A percentile compares a stretch with the other conserved stretches of the same genome.
These are phyloP conservation scores for Pangasius macronema DNA, from an alignment of 2,797 vertebrate species.

Conservation along the genomic window DNA sequence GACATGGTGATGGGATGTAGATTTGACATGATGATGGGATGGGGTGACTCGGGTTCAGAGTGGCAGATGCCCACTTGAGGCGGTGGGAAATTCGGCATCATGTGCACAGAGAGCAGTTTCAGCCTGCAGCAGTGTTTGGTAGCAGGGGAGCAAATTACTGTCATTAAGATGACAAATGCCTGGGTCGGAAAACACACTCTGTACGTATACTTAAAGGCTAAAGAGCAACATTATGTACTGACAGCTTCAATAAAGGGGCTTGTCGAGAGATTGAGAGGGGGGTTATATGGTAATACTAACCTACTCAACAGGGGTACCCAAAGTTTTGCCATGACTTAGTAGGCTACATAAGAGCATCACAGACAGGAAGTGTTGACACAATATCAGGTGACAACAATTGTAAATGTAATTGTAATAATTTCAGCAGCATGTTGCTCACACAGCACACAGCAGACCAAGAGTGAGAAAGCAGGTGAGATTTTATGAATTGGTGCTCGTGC, in stretches of 20 bases:
- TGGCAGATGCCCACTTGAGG: slow-evolving; percentile 78
- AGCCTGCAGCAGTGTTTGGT: slow-evolving; percentile 61
- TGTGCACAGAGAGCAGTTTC: slow-evolving; percentile 42
- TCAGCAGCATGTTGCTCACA: background rate
- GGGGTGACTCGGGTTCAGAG: slow-evolving; percentile 73
- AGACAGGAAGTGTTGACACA: slow-evolving; percentile 10
- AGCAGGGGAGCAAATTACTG: slow-evolving; percentile 70
- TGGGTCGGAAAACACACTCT: slow-evolving; percentile 56
- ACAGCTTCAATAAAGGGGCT: slow-evolving; percentile 64
- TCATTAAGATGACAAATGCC: slow-evolving; percentile 63
- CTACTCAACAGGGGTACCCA: slow-evolving; percentile 19
- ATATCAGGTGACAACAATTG: background rate
- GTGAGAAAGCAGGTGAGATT: background rate
- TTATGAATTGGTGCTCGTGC: background rate
- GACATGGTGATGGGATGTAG: slow-evolving; percentile 61
- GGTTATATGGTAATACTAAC: slow-evolving; percentile 37
- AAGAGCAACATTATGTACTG: slow-evolving; percentile 66
- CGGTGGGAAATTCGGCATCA: slow-evolving; percentile 60
- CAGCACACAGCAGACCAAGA: background rate
- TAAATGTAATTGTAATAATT: background rate
- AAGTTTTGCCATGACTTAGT: slow-evolving; percentile 25
- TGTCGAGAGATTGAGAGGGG: slow-evolving; percentile 37
- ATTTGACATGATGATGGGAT: slow-evolving; percentile 67
- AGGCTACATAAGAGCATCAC: background rate
- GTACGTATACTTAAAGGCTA: slow-evolving; percentile 58